These are phyloP conservation scores for Lochmaea crataegi DNA, from an alignment of 2,888 invertebrate genomes.

Conservation along the genomic window DNA sequence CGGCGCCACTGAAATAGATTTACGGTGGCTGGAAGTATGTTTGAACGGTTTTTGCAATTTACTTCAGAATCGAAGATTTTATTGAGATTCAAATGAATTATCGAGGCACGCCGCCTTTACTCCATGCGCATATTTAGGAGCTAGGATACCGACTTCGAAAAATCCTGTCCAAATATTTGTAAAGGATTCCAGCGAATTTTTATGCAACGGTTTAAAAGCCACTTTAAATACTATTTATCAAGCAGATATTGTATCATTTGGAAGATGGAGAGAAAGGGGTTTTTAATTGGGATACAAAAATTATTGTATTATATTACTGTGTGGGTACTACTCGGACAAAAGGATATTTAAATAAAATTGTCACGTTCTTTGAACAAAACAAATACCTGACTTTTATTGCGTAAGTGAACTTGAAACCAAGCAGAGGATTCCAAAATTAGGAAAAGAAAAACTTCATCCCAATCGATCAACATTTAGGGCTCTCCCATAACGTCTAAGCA, in stretches of 20 bases:
- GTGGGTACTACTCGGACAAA: too few species aligned
- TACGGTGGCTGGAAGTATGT: constrained; percentile 35
- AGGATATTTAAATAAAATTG: too few species aligned
- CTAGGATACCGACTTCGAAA: constrained; percentile 19
- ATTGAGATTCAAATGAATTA: constrained; percentile 43
- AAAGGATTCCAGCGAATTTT: constrained; percentile 21
- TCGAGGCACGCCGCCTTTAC: constrained; percentile 14
- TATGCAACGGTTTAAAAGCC: constrained; percentile 18
- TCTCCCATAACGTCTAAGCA: too few species aligned
- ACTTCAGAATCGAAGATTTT: constrained; percentile 38
- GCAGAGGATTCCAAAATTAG: too few species aligned
- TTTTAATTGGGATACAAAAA: not conserved
- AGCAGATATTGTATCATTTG: not conserved
- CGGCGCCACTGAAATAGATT: constrained; percentile 26
- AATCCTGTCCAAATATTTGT: constrained; percentile 26
- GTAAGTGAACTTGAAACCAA: too few species aligned
- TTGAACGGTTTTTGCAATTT: constrained; percentile 41
- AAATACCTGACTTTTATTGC: too few species aligned
- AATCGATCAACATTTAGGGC: too few species aligned
- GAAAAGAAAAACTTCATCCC: too few species aligned
- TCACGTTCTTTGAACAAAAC: too few species aligned
- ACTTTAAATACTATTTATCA: not conserved
- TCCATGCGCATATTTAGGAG: constrained; percentile 34
- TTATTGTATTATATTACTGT: too few species aligned
- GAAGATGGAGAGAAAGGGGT: not conserved